Evolutionary conservation across 1,140 invertebrate genomes (phyloP), one percentile per base, ranked within the genome.

Genomic region (Adoxophyes honmai): DNA sequence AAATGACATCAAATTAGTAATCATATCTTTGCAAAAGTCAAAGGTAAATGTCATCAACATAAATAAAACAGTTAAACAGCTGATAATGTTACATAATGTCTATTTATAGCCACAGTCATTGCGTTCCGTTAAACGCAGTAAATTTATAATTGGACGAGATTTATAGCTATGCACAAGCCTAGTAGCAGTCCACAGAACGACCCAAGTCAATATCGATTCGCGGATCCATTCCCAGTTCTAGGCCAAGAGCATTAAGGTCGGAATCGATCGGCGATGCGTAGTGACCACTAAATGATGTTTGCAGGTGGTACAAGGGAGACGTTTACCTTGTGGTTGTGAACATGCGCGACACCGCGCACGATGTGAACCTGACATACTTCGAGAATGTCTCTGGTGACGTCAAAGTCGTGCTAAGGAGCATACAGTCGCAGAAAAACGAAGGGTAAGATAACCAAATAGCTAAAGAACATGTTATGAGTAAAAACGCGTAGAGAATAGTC

Each of bases 381-480:
- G 81, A 86, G 58, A 80, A 84, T 57, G 75, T 84, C 7, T 62
- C 75, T 1, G 80, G 89, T 11, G 67, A 88, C 57, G 66, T 92
- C n/a, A 65, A 76, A 8, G 86, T 92, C 3, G 66, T 85, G 48
- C 38, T 90, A 10, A 73, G 81, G 1, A 91, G 83, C 38, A 61
- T 89, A 1, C 62, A 78, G 13, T 91, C 91, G 3, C 18, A 60
- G 0, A 82, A 90, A 56, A 55, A 68, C 33, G 59, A 73, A 55
- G 88, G 88, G 91, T 92, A 70, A 84, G 81, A 67, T 42, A 4
- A 39, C 15, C 18, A 38, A 1, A 28, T 13, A 1, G 16, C 10
- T 38, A 18, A 54, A 9, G 6, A 13, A n/a, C 6, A 14, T 3
- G 10, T 8, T 14, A 4, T 8, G 14, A 54, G 1, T 28, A 8